Evolutionary conservation across 1,140 invertebrate species (phyloP), one percentile per base, ranked within the genome.

Genomic region (Bombus breviceps): DNA sequence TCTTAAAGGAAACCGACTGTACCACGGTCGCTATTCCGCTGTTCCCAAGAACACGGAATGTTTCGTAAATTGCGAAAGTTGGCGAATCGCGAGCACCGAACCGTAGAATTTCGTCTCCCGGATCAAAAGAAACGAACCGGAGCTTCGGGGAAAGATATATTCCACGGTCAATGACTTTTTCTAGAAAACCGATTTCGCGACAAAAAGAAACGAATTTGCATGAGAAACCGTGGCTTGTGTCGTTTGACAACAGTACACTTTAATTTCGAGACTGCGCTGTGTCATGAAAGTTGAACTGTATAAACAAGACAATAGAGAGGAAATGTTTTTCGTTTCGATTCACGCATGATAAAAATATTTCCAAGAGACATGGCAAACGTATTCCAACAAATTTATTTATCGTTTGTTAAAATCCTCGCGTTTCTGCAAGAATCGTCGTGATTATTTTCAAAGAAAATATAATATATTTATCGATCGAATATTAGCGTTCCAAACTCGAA

Each of bases 11-110:
- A 80, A 66, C 78, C 39, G 83, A 41, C 12, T 62, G 69, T 39
- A 28, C 53, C 75, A 22, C 6, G 82, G 3, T 28, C 75, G 37
- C 37, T 72, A 22, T 62, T 72, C 34, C 62, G 18, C 32, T 74
- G 59, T 79, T 74, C 59, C 69, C 57, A 28, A 4, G 69, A 73
- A 81, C 71, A 53, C 15, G 22, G 83, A 81, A 85, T 74, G 69
- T 81, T 74, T 85, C 78, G 69, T 66, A 85, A 85, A 85, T 85
- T 73, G 83, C 68, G 77, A 85, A 85, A 80, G 77, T 81, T 81
- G 77, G 39, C 71, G 83, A 57, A 81, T 85, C 57, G 68, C 59
- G 78, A 28, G 28, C 69, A 74, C 18, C 59, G 83, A 22, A 53
- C 34, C 83, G 32, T 66, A 37, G 69, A 85, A 68, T 74, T 74